Percentiles rank a stretch among this genome's conserved stretches.
Conservation (phyloP, 2,888 invertebrate genomes). For the Graphium colonna region DNA sequence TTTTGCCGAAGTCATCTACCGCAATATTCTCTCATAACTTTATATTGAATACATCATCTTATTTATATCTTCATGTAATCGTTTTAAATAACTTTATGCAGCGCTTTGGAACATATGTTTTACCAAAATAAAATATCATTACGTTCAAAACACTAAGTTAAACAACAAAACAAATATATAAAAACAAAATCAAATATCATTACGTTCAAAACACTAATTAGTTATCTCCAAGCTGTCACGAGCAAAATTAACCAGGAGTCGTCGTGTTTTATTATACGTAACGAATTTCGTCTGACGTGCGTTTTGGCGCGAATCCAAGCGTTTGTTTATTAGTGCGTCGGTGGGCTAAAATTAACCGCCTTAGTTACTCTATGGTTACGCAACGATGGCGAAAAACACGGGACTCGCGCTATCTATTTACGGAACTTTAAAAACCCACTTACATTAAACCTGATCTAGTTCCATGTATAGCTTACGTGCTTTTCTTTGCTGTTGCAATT, state of each 20-base stretch:
- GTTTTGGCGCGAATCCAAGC: slow-evolving; percentile 61
- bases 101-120: too few species aligned
- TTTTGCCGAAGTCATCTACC: too few species aligned
- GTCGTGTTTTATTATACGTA: slow-evolving; percentile 2
- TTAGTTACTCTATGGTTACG: slow-evolving; percentile 15
- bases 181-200: too few species aligned
- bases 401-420: slow-evolving; percentile 10
- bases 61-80: too few species aligned
- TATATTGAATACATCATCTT: too few species aligned
- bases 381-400: slow-evolving; percentile 8
- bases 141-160: too few species aligned
- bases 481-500: too few species aligned
- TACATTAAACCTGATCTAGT: slow-evolving; percentile 35
- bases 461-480: not conserved
- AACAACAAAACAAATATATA: too few species aligned
- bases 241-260: not conserved
- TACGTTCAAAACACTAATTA: slow-evolving; percentile 3
- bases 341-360: slow-evolving; percentile 40
- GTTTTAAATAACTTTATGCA: too few species aligned
- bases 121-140: too few species aligned
- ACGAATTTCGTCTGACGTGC: slow-evolving; percentile 11
- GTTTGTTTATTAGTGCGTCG: slow-evolving; percentile 49
- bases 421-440: slow-evolving; percentile 16
- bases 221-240: not conserved
- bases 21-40: too few species aligned